Evolutionary conservation across 1,140 invertebrate genomes (phyloP), one percentile per base, ranked within the genome.

Genomic region (Pomphorhynchus laevis): DNA sequence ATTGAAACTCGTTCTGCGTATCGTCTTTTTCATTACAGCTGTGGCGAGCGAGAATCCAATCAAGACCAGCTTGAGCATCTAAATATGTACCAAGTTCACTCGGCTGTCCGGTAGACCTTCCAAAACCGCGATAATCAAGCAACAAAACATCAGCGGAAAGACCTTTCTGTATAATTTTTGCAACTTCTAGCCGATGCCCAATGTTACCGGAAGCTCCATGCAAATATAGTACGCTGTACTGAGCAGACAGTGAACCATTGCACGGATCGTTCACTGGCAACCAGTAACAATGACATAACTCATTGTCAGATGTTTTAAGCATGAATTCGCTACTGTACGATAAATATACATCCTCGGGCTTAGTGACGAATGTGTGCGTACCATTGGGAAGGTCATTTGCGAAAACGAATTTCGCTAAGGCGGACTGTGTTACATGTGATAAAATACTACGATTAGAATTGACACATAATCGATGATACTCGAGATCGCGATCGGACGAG

Each of bases 181-280:
- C 67, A 56, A 75, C 74, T 45, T 69, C 64, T 41, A 77, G 56
- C 44, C 72, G 67, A 53, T 84, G 76, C 1, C 77, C 79, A 63
- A 86, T 75, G 53, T 89, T 86, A 14, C 79, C 79, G 43, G 79
- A 77, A 67, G 86, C 86, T 6, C 79, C 79, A 63, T 89, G 79
- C 36, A 89, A 68, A 59, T 73, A 84, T 14, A 86, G n/a, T n/a
- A n/a, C n/a, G n/a, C n/a, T n/a, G n/a, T n/a, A n/a, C n/a, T n/a
- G 55, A 46, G 86, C 57, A 1, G 76, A 82, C 1, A 73, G 71
- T 34, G 62, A n/a, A n/a, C n/a, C 64, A 32, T 39, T 47, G 24
- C 39, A 33, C 23, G 24, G 31, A 20, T n/a, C 5, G 18, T 9
- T 5, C n/a, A 14, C 6, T 14, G 14, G 33, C 18, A 34, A 14